A percentile compares a stretch with the other conserved stretches of the same genome.
These are phyloP conservation scores for Champsocephalus esox DNA, from an alignment of 2,797 vertebrate genomes.

Conservation along the genomic window DNA sequence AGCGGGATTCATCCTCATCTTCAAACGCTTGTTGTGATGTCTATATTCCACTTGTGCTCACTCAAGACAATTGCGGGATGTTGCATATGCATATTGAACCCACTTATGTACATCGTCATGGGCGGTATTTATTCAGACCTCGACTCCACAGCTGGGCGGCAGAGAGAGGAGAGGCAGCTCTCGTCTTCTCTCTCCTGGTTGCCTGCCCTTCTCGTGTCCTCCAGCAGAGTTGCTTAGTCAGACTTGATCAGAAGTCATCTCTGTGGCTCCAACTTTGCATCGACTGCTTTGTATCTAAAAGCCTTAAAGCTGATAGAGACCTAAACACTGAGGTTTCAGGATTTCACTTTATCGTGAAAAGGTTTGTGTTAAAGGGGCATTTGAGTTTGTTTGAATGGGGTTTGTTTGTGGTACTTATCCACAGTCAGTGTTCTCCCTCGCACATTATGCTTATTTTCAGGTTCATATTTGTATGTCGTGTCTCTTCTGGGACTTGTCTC, in stretches of 20 bases:
- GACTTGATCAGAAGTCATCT: slow-evolving; percentile 65
- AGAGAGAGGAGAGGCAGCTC: slow-evolving; percentile 41
- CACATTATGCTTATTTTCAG: too few relatives aligned
- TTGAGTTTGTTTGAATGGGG: too few relatives aligned
- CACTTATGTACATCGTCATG: slow-evolving; percentile 20
- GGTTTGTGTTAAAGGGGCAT: not conserved
- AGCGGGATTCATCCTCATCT: slow-evolving; percentile 70
- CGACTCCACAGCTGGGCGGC: slow-evolving; percentile 39
- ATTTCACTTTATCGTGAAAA: not conserved
- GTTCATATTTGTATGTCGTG: too few relatives aligned
- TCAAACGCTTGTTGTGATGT: slow-evolving; percentile 62
- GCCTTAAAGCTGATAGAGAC: slow-evolving; percentile 15
- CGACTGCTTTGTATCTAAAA: slow-evolving; percentile 38
- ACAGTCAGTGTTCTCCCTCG: too few relatives aligned
- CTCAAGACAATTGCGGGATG: slow-evolving; percentile 43
- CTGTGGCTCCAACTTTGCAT: slow-evolving; percentile 52
- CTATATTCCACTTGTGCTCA: slow-evolving; percentile 55
- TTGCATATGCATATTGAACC: slow-evolving; percentile 45
- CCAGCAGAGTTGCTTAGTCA: slow-evolving; percentile 41
- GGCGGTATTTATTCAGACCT: slow-evolving; percentile 43
- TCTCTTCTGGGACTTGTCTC: too few relatives aligned
- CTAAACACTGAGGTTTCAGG: slow-evolving; percentile 4
- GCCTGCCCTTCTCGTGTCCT: slow-evolving; percentile 68
- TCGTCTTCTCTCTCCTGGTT: slow-evolving; percentile 58
- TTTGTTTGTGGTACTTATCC: too few relatives aligned